Evolutionary conservation across 1,140 invertebrate species (phyloP), one percentile per base, ranked within the genome.

Genomic region (Carcinoscorpius rotundicauda): DNA sequence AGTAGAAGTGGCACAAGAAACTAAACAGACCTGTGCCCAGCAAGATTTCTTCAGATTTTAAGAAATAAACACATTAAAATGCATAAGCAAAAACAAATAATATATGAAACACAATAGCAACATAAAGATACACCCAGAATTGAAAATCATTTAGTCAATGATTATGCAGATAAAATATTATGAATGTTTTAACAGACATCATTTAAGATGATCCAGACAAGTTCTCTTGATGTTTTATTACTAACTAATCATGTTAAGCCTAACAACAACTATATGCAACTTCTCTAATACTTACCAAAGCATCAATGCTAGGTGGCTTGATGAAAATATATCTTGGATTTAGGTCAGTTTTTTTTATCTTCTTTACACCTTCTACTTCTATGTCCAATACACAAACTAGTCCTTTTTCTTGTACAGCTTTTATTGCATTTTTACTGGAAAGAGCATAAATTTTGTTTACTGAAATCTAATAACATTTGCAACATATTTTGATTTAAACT

Each of bases 341-440:
- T 8, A 97, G 78, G 68, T 89, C 82, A 53, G 87, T 89, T 49
- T 84, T 80, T 73, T 93, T 94, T 3, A 99, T 86, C 77, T 88
- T 90, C 71, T 90, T 90, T 0, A 99, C 96, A 52, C 97, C 97
- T 81, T 98, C 88, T 51, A 93, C 85, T 68, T 99, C 97, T 72
- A 99, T 93, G 74, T 99, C 97, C 63, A 99, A 76, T 51, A 98
- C 85, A 75, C 94, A 98, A 11, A 97, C 85, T 75, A 88, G 89
- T 3, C 93, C 94, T 59, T 82, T 78, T 9, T 81, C 78, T 63
- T 85, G 82, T 1, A 98, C 88, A 71, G 85, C 83, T 74, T 90
- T 81, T 0, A 99, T 89, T 0, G 94, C 87, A 72, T 80, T 79
- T 79, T 94, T 93, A 75, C 94, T 97, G 70, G 4, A 82, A 81